Evolutionary conservation across 30 jellyfish, hydroid and myxozoan species (phyloP), one percentile per base, ranked within the genome.

Genomic region (Hydra vulgaris): DNA sequence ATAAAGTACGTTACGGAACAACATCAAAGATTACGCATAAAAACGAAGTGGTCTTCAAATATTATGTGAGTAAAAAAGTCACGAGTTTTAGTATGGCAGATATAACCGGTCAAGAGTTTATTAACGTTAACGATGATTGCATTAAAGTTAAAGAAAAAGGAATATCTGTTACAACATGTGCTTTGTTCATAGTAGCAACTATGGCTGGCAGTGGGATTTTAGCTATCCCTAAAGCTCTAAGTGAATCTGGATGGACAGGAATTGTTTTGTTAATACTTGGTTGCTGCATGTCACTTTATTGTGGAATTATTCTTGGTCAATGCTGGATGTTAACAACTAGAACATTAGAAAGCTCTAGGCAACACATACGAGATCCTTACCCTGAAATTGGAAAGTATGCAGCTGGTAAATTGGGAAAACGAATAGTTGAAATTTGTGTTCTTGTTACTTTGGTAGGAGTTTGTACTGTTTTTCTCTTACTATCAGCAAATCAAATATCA

Each of bases 161-260:
- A 27, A 79, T 92, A 26, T 54, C 95, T 12, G 86, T 92, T 22
- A 25, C 79, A 15, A 87, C 95, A 25, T 87, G 96, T 66, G 96
- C 96, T 70, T 53, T 92, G 71, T 88, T 92, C 84, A 92, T 92
- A 17, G 86, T 92, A 27, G 96, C 95, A 26, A 85, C 88, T 66
- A 87, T 92, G 96, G 98, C 96, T 8, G 98, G 98, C 70, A 92
- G 98, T 71, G 98, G 98, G 26, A 88, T 92, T 15, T 78, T 92
- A 16, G 98, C 98, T 15, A 25, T 92, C n/a, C 98, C 98, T 25
- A 84, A 78, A 53, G 96, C 98, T 17, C n/a, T 92, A 7, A 81
- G 68, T 15, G 87, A 88, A 68, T 82, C 96, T 0, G 96, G 98
- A 26, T 92, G 98, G 98, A 83, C 95, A 0, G 98, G 96, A 1